Evolutionary conservation across 2,113 vertebrate species (phyloP).

Genomic region (Romanogobio albipinnatus): DNA sequence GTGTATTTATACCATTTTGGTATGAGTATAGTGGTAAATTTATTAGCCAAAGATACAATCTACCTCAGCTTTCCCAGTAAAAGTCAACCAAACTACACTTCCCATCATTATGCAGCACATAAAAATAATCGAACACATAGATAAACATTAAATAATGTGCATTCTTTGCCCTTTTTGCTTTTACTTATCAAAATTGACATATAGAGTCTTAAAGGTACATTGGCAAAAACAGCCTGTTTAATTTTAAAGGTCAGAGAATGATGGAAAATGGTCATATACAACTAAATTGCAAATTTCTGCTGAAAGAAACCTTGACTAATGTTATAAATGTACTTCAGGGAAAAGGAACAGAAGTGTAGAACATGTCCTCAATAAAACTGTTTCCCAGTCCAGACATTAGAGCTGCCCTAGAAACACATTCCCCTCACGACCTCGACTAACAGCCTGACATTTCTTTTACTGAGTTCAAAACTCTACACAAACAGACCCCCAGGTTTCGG

Average conservation of each 20-base stretch:
- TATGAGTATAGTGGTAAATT: background rate
- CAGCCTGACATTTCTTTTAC: background rate
- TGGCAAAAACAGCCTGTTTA: background rate
- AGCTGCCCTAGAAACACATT: background rate
- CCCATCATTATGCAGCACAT: background rate
- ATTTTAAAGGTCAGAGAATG: background rate
- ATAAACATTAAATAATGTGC: too few species aligned
- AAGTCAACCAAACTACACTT: background rate
- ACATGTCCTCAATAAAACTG: conserved; percentile 4
- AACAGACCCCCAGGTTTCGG: conserved; percentile 48
- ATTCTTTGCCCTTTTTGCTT: background rate
- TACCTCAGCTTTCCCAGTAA: background rate
- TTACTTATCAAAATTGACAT: background rate
- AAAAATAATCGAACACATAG: background rate
- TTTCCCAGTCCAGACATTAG: background rate
- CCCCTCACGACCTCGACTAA: background rate
- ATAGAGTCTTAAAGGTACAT: background rate
- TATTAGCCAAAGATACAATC: background rate
- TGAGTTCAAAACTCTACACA: background rate
- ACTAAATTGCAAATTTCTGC: background rate
- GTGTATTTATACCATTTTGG: background rate
- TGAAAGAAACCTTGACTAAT: background rate
- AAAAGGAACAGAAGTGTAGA: background rate
- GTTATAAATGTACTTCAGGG: background rate
- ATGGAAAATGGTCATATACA: background rate